Evolutionary conservation across 2,797 vertebrate species (phyloP), one percentile per base, ranked within the genome.

Genomic region (Poeciliopsis turneri): DNA sequence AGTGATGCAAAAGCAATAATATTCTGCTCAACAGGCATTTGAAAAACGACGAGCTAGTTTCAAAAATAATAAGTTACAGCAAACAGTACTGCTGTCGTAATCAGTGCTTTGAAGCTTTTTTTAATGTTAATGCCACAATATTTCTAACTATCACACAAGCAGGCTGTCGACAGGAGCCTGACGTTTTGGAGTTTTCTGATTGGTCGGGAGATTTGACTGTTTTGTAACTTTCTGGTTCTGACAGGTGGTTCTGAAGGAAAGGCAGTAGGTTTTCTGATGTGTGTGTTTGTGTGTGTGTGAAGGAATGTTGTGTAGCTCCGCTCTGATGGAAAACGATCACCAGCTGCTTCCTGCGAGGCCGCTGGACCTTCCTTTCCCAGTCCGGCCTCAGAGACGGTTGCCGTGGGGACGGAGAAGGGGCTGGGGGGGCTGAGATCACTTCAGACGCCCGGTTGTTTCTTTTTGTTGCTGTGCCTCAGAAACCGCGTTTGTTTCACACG

Each of bases 401-500:
- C 10, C 4, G 16, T 12, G 16, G 30, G 15, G 13, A 28, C 7
- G 20, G 49, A 51, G 23, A 53, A 3, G 20, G 20, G 7, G 20
- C 9, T 23, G 23, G 33, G 47, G 47, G 82, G 80, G 82, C 80
- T 86, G 89, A 93, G 87, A 91, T 91, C 89, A 89, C 91, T 88
- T 89, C 86, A 77, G 86, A 82, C 88, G 89, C 90, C 61, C 83
- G 66, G 74, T 82, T 84, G 78, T 80, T 84, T 61, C 53, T 87
- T 81, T 84, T 43, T 78, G 78, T 91, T 87, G 74, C 66, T 79
- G 91, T 94, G 93, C 90, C 92, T 94, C 91, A 84, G 86, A 89
- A 90, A 86, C 79, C 66, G 64, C 72, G 43, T 85, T 59, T 73
- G 79, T 87, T 66, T 73, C 82, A 74, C 80, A 68, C 78, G 80